phyloP scores from a whole-genome alignment of 2,888 invertebrate genomes.

The Acleris holmiana region DNA sequence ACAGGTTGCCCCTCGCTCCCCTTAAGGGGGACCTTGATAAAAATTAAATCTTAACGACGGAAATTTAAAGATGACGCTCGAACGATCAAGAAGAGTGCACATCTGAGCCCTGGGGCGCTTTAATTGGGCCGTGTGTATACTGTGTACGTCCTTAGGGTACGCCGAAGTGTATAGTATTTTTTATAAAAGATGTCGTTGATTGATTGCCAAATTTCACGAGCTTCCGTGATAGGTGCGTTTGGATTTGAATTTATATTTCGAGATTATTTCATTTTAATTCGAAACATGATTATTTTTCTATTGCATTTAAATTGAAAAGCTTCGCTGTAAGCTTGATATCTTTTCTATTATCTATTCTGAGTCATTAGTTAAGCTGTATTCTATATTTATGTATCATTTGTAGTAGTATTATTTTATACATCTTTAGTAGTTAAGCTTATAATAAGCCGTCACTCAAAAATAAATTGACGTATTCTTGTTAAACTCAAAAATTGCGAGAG shows the following conservation, averaged over 20 bases:
- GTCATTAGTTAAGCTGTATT: too few species aligned
- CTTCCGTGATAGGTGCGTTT: slow-evolving; percentile 13
- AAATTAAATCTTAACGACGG: slow-evolving; percentile 85
- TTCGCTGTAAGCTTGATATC: too few species aligned
- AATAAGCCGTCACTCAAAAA: too few species aligned
- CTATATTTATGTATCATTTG: too few species aligned
- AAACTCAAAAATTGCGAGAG: too few species aligned
- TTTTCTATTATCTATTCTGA: too few species aligned
- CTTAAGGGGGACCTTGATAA: slow-evolving; percentile 71
- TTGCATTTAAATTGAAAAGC: too few species aligned
- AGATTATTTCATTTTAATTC: neutral
- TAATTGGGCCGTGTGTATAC: slow-evolving; percentile 77
- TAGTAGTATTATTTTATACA: too few species aligned
- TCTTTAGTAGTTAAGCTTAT: too few species aligned
- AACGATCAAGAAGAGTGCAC: slow-evolving; percentile 83
- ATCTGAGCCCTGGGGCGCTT: slow-evolving; percentile 80
- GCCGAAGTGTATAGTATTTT: slow-evolving; percentile 43
- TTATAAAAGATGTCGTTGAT: slow-evolving; percentile 49
- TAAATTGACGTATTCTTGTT: too few species aligned
- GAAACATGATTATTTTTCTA: neutral
- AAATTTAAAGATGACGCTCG: slow-evolving; percentile 84
- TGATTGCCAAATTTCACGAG: slow-evolving; percentile 36
- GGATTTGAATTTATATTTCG: slow-evolving; percentile 2
- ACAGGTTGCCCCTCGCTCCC: slow-evolving; percentile 74
- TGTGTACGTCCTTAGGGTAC: slow-evolving; percentile 52